Conservation (phyloP, 2,888 invertebrate genomes). For the Volucella zonaria region DNA sequence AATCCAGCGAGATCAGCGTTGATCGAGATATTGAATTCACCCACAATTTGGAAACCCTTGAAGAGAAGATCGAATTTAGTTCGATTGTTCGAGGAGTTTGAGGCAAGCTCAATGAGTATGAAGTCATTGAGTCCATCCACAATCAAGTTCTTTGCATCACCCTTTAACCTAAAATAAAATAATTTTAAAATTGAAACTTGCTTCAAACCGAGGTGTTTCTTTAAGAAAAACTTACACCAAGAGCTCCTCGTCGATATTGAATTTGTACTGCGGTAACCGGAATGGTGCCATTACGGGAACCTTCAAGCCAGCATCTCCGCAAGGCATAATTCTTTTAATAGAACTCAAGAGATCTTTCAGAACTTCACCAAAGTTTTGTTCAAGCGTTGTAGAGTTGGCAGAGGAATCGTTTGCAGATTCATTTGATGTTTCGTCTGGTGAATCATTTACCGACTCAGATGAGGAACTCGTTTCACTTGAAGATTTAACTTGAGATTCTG, state of each 20-base stretch:
- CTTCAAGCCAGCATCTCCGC: constrained; percentile 75
- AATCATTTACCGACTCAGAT: neutral
- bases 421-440: constrained; percentile 36
- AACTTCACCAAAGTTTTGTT: constrained; percentile 73
- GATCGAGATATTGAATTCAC: constrained; percentile 64
- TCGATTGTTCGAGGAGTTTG: constrained; percentile 67
- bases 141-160: constrained; percentile 76
- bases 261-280: neutral
- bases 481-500: neutral
- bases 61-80: constrained; percentile 75
- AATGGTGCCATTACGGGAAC: constrained; percentile 77
- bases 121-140: constrained; percentile 76
- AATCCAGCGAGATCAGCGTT: constrained; percentile 74
- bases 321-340: constrained; percentile 76
- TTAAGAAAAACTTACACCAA: constrained; percentile 40
- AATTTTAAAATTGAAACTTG: no score
- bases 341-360: constrained; percentile 71
- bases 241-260: constrained; percentile 17
- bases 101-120: constrained; percentile 72
- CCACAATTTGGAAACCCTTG: constrained; percentile 75
- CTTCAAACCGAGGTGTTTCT: neutral
- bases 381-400: neutral
- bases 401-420: neutral
- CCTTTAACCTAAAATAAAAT: constrained; percentile 62
- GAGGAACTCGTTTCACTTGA: constrained; percentile 6